phyloP scores from a whole-genome alignment of 2,113 vertebrate genomes.

The Rousettus leschenaultii region DNA sequence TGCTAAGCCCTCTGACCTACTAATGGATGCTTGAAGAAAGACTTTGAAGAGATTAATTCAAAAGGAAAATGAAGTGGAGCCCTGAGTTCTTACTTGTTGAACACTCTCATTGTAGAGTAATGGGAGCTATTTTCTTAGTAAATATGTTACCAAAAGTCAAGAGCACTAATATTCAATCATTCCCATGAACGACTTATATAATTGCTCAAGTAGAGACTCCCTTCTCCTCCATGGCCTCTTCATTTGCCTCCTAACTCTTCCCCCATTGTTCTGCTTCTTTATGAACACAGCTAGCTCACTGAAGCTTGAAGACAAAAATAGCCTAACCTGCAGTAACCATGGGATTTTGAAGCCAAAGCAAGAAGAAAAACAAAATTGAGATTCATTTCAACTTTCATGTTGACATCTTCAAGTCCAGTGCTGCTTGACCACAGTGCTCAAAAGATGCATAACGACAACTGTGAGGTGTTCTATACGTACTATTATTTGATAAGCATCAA shows the following conservation, averaged over 20 bases:
- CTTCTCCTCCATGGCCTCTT: not conserved
- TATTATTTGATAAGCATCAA: not conserved
- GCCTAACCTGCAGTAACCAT: not conserved
- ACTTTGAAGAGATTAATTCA: constrained; percentile 4
- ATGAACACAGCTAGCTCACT: not conserved
- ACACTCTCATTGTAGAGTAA: not conserved
- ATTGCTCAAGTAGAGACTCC: constrained; percentile 22
- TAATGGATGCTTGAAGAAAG: constrained; percentile 53
- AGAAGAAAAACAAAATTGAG: not conserved
- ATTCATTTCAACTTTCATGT: not conserved
- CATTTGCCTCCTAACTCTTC: not conserved
- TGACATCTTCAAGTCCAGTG: not conserved
- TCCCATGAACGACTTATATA: constrained; percentile 30
- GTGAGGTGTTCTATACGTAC: not conserved
- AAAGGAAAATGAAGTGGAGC: constrained; percentile 34
- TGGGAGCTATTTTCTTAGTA: constrained; percentile 33
- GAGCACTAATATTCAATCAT: constrained; percentile 47
- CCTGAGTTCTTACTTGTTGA: not conserved
- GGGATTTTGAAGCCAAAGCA: not conserved
- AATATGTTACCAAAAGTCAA: constrained; percentile 50
- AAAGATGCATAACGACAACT: not conserved
- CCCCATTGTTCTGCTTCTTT: not conserved
- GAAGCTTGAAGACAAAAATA: not conserved
- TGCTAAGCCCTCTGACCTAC: constrained; percentile 48
- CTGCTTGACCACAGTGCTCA: not conserved